These are phyloP conservation scores for Passerculus sandwichensis DNA, from an alignment of 2,797 vertebrate genomes.

Conservation along the genomic window DNA sequence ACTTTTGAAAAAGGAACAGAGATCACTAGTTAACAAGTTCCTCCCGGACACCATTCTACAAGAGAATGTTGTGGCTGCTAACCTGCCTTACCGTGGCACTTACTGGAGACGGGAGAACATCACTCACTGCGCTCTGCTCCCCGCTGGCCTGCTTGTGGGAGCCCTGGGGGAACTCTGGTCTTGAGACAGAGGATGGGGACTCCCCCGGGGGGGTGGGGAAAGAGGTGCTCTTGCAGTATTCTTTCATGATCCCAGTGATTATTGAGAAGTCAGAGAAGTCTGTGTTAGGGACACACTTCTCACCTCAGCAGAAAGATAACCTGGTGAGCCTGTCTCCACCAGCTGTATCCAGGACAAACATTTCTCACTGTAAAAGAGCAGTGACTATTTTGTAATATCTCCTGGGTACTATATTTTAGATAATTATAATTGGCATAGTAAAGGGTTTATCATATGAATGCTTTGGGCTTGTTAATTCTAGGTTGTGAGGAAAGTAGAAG, in stretches of 20 bases:
- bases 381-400: background rate
- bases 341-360: background rate
- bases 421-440: background rate
- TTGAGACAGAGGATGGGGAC: no score
- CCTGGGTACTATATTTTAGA: background rate
- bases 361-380: background rate
- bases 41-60: background rate
- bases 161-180: fast-evolving
- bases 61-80: background rate
- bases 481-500: background rate
- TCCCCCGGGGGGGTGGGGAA: fast-evolving
- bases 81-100: background rate
- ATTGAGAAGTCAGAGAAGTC: background rate
- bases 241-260: background rate
- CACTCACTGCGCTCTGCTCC: background rate
- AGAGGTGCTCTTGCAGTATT: background rate
- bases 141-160: background rate
- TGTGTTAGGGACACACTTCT: background rate
- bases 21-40: background rate
- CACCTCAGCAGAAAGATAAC: background rate
- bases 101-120: background rate
- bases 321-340: background rate
- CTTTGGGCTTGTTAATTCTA: background rate
- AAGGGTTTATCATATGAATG: background rate
- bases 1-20: background rate